Conservation (phyloP, 2,113 vertebrate genomes). For the Bungarus multicinctus region DNA sequence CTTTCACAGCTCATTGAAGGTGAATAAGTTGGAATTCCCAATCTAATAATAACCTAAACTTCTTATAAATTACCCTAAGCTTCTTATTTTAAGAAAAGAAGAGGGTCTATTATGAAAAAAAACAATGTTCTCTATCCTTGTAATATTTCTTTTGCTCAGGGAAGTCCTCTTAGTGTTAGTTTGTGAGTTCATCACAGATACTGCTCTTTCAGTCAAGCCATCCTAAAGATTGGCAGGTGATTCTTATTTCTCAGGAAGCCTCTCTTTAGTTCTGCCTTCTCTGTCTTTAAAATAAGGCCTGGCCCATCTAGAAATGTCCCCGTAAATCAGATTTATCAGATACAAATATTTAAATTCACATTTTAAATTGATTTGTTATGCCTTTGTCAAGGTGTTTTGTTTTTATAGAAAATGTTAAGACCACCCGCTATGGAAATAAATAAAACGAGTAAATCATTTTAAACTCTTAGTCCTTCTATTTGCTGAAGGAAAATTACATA, state of each 20-base stretch:
- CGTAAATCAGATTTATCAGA: not conserved
- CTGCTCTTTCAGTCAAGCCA: not conserved
- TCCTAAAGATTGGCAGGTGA: no score
- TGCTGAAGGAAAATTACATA: not conserved
- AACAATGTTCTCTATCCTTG: not conserved
- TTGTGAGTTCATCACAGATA: not conserved
- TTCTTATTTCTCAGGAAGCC: not conserved
- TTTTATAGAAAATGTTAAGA: not conserved
- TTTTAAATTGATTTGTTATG: not conserved
- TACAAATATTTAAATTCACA: not conserved
- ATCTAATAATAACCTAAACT: not conserved
- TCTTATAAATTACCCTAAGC: not conserved
- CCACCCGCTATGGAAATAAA: not conserved
- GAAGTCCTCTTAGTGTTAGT: not conserved
- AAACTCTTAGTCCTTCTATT: not conserved
- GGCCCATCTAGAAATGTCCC: not conserved
- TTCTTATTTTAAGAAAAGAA: not conserved
- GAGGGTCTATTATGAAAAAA: not conserved
- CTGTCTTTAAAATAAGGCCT: not conserved
- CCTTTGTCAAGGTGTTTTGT: not conserved
- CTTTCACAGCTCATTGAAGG: conserved; percentile 88
- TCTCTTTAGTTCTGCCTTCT: not conserved
- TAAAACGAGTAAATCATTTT: not conserved
- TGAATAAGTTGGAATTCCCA: conserved; percentile 50
- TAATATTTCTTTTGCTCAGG: not conserved